A percentile compares a stretch with the other conserved stretches of the same genome.
Conservation (phyloP, 2,888 invertebrate species). For the Lithophane leautieri region DNA sequence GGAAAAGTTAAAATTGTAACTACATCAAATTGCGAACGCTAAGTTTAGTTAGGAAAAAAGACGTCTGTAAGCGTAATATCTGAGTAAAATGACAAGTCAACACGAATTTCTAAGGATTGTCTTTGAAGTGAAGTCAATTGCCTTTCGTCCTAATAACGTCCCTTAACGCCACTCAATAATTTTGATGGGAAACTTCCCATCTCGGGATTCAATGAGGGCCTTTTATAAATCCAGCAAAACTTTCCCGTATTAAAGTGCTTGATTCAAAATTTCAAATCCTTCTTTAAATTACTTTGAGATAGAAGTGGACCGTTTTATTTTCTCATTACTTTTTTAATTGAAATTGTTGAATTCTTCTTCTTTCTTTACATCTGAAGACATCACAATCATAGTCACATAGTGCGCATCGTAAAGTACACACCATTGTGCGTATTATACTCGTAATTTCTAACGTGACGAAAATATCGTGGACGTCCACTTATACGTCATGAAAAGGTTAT, state of each 20-base stretch:
- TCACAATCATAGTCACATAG: neutral
- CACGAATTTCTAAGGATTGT: conserved; percentile 28
- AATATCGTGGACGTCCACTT: no score
- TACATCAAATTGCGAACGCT: no score
- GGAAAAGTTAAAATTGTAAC: neutral
- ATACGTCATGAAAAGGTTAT: no score
- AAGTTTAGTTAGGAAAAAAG: neutral
- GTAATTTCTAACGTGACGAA: no score
- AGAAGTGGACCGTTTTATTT: conserved; percentile 1
- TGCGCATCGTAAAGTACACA: neutral
- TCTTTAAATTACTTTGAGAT: conserved; percentile 44
- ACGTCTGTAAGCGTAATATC: conserved; percentile 18
- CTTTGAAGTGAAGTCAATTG: conserved; percentile 43
- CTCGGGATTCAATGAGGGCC: conserved; percentile 39
- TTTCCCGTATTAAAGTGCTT: conserved; percentile 39
- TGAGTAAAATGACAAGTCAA: conserved; percentile 35
- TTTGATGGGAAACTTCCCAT: conserved; percentile 46
- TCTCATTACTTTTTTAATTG: conserved; percentile 9
- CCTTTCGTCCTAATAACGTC: conserved; percentile 38
- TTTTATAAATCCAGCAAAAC: conserved; percentile 51
- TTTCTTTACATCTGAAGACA: neutral
- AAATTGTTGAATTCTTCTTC: neutral
- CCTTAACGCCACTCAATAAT: conserved; percentile 51
- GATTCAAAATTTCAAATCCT: conserved; percentile 44
- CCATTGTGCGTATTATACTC: no score